Evolutionary conservation across 2,888 invertebrate genomes (phyloP).

Genomic region (Apamea epomidion): DNA sequence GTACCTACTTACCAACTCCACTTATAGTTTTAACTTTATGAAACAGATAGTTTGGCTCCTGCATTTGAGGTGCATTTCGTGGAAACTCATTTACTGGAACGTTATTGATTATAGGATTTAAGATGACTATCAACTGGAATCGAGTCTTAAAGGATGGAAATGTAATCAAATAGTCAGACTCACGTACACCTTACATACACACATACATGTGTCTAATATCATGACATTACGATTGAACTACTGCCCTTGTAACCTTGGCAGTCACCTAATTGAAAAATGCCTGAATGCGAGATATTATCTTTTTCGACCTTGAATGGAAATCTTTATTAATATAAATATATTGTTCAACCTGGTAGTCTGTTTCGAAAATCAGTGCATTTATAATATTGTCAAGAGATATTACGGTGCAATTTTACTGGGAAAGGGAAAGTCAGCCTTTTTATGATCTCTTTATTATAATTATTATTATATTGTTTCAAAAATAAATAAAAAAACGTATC

Average conservation of each 20-base stretch:
- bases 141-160: not conserved
- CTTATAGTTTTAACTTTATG: constrained; percentile 8
- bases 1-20: constrained; percentile 6
- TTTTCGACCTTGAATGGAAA: constrained; percentile 16
- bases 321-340: constrained; percentile 1
- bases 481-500: not conserved
- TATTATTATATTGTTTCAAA: not conserved
- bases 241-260: not conserved
- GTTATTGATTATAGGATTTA: not conserved
- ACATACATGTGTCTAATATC: not conserved
- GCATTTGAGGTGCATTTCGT: not conserved
- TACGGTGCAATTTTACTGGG: not conserved
- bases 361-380: not conserved
- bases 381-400: not conserved
- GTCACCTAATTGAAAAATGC: constrained; percentile 12
- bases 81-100: not conserved
- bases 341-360: not conserved
- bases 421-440: not conserved
- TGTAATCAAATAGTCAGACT: not conserved
- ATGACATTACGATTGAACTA: constrained; percentile 6
- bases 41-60: not conserved
- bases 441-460: not conserved
- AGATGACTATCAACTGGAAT: not conserved
- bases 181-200: not conserved
- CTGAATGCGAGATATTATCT: not conserved